These are phyloP conservation scores for Galendromus occidentalis DNA, from an alignment of 1,140 invertebrate species.

Conservation along the genomic window DNA sequence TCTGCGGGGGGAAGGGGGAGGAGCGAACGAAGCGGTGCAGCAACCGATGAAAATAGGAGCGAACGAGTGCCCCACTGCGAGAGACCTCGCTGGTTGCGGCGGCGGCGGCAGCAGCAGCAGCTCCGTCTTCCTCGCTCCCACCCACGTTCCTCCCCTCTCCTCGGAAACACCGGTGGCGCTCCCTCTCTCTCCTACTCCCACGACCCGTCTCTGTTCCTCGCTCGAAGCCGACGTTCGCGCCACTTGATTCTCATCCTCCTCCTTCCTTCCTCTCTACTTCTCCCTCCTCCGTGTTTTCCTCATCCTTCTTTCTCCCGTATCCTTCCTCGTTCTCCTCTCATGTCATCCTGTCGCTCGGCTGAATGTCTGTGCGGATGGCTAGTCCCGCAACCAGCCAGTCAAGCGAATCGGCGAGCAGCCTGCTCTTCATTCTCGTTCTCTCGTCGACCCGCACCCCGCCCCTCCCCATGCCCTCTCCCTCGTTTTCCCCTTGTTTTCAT, in stretches of 20 bases:
- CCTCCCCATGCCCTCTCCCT: neutral
- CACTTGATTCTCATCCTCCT: neutral
- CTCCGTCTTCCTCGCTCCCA: no score
- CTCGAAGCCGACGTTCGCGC: neutral
- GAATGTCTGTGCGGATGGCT: neutral
- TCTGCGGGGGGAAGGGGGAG: no score
- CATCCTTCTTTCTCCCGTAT: no score
- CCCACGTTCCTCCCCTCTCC: neutral
- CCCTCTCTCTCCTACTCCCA: neutral
- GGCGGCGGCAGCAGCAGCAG: no score
- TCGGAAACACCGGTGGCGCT: neutral
- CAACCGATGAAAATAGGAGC: no score
- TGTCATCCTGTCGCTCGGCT: conserved; percentile 2
- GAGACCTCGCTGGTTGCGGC: no score
- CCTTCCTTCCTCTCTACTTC: no score
- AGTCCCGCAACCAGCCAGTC: neutral
- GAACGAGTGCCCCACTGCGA: no score
- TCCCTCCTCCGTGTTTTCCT: no score
- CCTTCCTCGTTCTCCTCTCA: neutral
- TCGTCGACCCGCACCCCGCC: neutral
- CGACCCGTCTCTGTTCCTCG: neutral
- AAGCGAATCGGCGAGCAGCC: neutral
- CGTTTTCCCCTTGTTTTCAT: neutral
- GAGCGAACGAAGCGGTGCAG: no score
- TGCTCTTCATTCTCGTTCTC: neutral